phyloP scores from a whole-genome alignment of 2,888 invertebrate species.

The Polydesmus complanatus region DNA sequence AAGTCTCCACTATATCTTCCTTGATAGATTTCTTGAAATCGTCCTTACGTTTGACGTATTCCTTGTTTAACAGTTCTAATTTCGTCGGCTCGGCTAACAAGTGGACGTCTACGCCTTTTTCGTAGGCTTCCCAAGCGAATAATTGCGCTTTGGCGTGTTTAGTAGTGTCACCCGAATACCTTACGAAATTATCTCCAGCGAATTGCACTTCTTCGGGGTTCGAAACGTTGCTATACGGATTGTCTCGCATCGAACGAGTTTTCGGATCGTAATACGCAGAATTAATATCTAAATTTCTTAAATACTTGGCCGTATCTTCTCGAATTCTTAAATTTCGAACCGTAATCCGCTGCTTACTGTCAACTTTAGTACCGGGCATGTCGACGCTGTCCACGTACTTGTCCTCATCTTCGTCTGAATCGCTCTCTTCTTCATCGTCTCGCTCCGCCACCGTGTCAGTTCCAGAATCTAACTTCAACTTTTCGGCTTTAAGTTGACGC shows the following conservation, averaged over 20 bases:
- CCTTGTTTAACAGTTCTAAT: constrained; percentile 73
- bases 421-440: constrained; percentile 23
- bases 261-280: constrained; percentile 99
- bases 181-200: constrained; percentile 89
- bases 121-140: constrained; percentile 96
- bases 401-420: constrained; percentile 49
- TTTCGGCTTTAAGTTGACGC: constrained; percentile 74
- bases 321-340: constrained; percentile 94
- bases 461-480: constrained; percentile 44
- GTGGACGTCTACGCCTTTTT: constrained; percentile 84
- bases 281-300: constrained; percentile 88
- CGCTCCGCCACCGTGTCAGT: constrained; percentile 25
- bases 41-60: constrained; percentile 79
- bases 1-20: constrained; percentile 72
- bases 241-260: constrained; percentile 95
- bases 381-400: constrained; percentile 45
- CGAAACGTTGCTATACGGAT: constrained; percentile 67
- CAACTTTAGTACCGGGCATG: constrained; percentile 99
- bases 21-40: constrained; percentile 71
- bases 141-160: constrained; percentile 80
- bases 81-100: constrained; percentile 96
- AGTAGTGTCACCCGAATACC: constrained; percentile 85
- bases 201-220: too few relatives aligned
- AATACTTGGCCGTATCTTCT: constrained; percentile 94
- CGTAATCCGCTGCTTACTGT: constrained; percentile 97